phyloP scores from a whole-genome alignment of 2,888 invertebrate genomes.

The Chloroclystis v-ata region DNA sequence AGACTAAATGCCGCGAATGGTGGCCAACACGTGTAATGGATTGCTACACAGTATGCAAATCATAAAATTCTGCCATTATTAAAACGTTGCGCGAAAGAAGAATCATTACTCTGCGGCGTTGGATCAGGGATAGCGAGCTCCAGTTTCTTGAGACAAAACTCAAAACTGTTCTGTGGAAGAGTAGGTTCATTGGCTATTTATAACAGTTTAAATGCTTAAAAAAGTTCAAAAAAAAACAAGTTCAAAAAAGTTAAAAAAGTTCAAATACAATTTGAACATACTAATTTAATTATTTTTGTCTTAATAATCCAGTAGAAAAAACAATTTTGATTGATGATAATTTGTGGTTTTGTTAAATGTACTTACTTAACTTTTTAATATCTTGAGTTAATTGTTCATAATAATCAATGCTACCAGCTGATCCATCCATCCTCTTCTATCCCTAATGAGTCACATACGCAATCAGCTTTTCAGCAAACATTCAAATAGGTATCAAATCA shows the following conservation, averaged over 20 bases:
- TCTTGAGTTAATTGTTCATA: too few relatives aligned
- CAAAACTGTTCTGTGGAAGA: not conserved
- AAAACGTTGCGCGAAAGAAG: conserved; percentile 55
- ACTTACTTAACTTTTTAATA: too few relatives aligned
- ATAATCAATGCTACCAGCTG: too few relatives aligned
- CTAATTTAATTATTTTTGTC: too few relatives aligned
- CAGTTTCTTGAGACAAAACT: not conserved
- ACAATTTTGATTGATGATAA: too few relatives aligned
- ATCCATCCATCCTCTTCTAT: too few relatives aligned
- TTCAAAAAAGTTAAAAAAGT: too few relatives aligned
- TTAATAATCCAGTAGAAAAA: too few relatives aligned
- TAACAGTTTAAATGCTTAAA: too few relatives aligned
- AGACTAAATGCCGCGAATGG: conserved; percentile 31
- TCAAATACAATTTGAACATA: too few relatives aligned
- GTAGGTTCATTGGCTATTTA: too few relatives aligned
- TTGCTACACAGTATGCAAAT: conserved; percentile 61
- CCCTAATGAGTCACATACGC: not conserved
- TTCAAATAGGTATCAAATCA: conserved; percentile 33
- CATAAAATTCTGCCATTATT: conserved; percentile 56
- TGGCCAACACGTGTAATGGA: conserved; percentile 48
- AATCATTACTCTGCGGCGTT: conserved; percentile 43
- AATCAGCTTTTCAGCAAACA: conserved; percentile 7
- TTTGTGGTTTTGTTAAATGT: too few relatives aligned
- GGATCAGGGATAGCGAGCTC: conserved; percentile 39
- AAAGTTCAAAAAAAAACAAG: not conserved